phyloP scores from a whole-genome alignment of 2,888 invertebrate genomes.

The Globia sparganii region DNA sequence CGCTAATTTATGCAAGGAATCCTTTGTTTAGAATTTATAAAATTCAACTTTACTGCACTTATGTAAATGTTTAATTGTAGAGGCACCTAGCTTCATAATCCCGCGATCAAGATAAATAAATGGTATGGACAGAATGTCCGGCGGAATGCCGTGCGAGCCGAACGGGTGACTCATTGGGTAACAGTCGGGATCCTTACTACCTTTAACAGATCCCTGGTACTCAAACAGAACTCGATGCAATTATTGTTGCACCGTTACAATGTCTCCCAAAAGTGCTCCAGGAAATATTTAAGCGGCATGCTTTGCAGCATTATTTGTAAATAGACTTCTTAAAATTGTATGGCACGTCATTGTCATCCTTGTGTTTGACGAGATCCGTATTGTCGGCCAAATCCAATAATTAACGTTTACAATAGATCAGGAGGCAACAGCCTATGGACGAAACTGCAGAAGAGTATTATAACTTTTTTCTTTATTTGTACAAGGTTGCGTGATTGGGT shows the following conservation, averaged over 20 bases:
- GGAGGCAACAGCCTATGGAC: slow-evolving; percentile 21
- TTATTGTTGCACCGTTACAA: slow-evolving; percentile 70
- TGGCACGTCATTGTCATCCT: slow-evolving; percentile 68
- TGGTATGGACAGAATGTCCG: slow-evolving; percentile 81
- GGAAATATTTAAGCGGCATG: slow-evolving; percentile 52
- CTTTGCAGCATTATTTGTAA: slow-evolving; percentile 70
- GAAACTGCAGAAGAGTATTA: slow-evolving; percentile 33
- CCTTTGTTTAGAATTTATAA: slow-evolving; percentile 74
- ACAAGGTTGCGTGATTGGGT: slow-evolving; percentile 44
- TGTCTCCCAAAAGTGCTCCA: slow-evolving; percentile 58
- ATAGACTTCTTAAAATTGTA: slow-evolving; percentile 68
- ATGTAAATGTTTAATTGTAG: slow-evolving; percentile 67
- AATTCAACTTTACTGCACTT: slow-evolving; percentile 59
- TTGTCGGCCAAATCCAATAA: slow-evolving; percentile 49
- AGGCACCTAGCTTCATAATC: slow-evolving; percentile 69
- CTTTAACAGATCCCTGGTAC: slow-evolving; percentile 73
- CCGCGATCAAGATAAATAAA: slow-evolving; percentile 74
- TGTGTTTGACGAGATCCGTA: slow-evolving; percentile 59
- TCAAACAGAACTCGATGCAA: slow-evolving; percentile 71
- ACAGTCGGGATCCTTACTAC: slow-evolving; percentile 74
- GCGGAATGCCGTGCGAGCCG: slow-evolving; percentile 81
- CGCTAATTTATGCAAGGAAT: slow-evolving; percentile 72
- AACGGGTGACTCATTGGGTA: slow-evolving; percentile 81
- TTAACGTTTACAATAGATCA: slow-evolving; percentile 65
- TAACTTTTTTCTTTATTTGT: slow-evolving; percentile 43